Evolutionary conservation across 2,888 invertebrate genomes (phyloP).

Genomic region (Plemyria rubiginata): DNA sequence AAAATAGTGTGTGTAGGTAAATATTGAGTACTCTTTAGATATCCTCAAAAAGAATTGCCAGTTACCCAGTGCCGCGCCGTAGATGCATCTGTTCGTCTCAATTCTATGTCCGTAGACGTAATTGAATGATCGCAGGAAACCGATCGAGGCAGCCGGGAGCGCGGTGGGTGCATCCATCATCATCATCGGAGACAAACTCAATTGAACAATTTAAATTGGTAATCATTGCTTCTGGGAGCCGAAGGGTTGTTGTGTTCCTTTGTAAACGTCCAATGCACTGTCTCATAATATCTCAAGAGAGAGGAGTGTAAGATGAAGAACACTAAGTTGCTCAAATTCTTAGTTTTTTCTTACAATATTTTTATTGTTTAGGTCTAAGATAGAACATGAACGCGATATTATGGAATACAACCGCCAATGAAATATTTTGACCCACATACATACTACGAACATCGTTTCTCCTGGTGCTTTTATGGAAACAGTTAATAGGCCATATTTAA

Average conservation of each 20-base stretch:
- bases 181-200: slow-evolving; percentile 65
- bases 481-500: slow-evolving; percentile 46
- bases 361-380: too few relatives aligned
- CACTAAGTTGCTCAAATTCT: not conserved
- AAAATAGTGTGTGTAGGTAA: too few relatives aligned
- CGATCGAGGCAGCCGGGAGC: slow-evolving; percentile 52
- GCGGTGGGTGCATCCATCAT: slow-evolving; percentile 74
- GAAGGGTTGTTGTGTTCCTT: slow-evolving; percentile 16
- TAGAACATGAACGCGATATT: too few relatives aligned
- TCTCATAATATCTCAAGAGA: not conserved
- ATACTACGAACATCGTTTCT: slow-evolving; percentile 37
- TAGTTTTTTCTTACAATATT: too few relatives aligned
- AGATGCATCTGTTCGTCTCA: slow-evolving; percentile 11
- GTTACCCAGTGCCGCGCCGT: not conserved
- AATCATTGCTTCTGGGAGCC: slow-evolving; percentile 40
- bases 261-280: slow-evolving; percentile 17
- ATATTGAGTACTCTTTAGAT: too few relatives aligned
- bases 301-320: not conserved
- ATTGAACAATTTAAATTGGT: slow-evolving; percentile 63
- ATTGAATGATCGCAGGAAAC: slow-evolving; percentile 79
- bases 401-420: too few relatives aligned
- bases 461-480: slow-evolving; percentile 48
- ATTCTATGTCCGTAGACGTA: slow-evolving; percentile 43
- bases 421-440: too few relatives aligned
- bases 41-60: too few relatives aligned